These are phyloP conservation scores for Colletes gigas DNA, from an alignment of 1,140 invertebrate species.

Conservation along the genomic window DNA sequence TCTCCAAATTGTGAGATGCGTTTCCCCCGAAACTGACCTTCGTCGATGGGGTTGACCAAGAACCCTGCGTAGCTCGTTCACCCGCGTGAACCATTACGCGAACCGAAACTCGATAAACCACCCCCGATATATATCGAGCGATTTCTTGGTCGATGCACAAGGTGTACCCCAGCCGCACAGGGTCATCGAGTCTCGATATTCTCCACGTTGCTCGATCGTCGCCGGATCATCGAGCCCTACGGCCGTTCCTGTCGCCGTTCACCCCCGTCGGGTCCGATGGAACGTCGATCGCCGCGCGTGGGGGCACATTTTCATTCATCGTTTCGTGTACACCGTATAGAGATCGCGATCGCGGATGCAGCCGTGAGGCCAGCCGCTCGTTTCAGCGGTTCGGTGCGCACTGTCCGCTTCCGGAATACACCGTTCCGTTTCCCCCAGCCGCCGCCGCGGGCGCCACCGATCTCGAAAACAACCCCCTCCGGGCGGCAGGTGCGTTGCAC, in stretches of 20 bases:
- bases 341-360: conserved; percentile 42
- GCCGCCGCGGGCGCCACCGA: conserved; percentile 64
- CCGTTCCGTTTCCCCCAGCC: conserved; percentile 53
- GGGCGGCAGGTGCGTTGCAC: conserved; percentile 46
- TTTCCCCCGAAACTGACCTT: conserved; percentile 4
- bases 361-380: conserved; percentile 63
- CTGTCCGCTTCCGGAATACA: conserved; percentile 63
- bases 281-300: conserved; percentile 26
- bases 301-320: conserved; percentile 72
- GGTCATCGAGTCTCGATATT: not conserved
- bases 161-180: not conserved
- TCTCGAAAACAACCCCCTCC: conserved; percentile 72
- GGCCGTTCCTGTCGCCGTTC: not conserved
- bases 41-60: not conserved
- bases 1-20: too few relatives aligned
- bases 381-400: conserved; percentile 74
- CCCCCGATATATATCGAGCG: too few relatives aligned
- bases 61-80: not conserved
- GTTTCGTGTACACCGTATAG: conserved; percentile 65
- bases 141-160: not conserved
- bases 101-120: not conserved
- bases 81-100: not conserved
- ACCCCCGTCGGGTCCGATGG: not conserved
- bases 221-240: not conserved
- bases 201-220: not conserved